Conservation (phyloP, 2,797 vertebrate genomes). For the Betta splendens region DNA sequence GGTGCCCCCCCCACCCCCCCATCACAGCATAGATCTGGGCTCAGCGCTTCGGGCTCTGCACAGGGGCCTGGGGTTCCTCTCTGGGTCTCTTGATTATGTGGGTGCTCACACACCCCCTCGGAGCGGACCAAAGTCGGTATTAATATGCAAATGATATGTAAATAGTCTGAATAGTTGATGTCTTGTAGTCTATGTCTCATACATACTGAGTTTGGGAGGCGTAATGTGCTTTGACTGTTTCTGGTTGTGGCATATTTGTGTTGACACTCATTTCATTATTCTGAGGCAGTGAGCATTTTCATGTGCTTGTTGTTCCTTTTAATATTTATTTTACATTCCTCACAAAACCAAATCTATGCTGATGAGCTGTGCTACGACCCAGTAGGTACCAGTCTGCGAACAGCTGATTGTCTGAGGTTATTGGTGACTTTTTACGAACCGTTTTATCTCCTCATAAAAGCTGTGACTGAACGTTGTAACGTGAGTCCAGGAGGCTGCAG, state of each 20-base stretch:
- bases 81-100: neutral
- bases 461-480: too few species aligned
- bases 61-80: too few species aligned
- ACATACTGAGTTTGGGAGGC: neutral
- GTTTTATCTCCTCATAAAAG: too few species aligned
- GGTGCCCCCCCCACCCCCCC: slow-evolving; percentile 31
- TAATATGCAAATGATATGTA: neutral
- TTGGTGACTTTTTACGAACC: too few species aligned
- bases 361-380: neutral
- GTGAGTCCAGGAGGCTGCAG: too few species aligned
- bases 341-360: neutral
- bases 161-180: neutral
- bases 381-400: too few species aligned
- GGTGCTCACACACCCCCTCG: neutral
- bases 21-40: too few species aligned
- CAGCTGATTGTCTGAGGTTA: too few species aligned
- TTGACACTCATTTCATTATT: neutral
- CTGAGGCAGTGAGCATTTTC: neutral
- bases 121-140: neutral
- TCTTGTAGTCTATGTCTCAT: too few species aligned
- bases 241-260: neutral
- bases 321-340: neutral
- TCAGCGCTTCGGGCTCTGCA: too few species aligned
- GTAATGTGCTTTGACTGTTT: neutral
- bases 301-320: neutral